Evolutionary conservation across 2,113 vertebrate genomes (phyloP), one percentile per base, ranked within the genome.

Genomic region (Tamias sibiricus): DNA sequence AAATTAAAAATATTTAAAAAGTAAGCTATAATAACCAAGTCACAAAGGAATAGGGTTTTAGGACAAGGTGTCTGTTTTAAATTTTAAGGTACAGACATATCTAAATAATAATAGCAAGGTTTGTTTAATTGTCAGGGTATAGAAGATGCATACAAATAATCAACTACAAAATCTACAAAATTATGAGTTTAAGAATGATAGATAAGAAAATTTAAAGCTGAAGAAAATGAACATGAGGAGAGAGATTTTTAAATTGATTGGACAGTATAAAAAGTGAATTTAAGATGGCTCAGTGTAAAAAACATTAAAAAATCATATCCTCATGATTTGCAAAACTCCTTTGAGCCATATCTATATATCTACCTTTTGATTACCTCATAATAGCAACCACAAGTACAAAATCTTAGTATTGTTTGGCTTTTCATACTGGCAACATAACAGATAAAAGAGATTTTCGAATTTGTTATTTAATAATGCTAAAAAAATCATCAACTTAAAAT

Each of bases 1-100:
- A 57, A 57, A 57, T 57, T 52, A 52, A 52, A 24, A 24, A 20
- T n/a, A 19, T 54, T 54, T 54, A 54, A 82, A 7, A 37, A 72
- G 37, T 86, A 90, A 71, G 0, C 12, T 87, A 7, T 52, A 79
- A 49, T 80, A 69, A 87, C 62, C n/a, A 47, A 83, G 24, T 69
- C 47, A 92, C 1, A 62, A 5, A 12, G n/a, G 32, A 69, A 87
- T 47, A 69, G 1, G 20, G 32, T 74, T 96, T 92, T 84, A 83
- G 62, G 92, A 90, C 26, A 40, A 80, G 5, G 4, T 57, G 44
- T 74, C 88, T 83, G 72, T 69, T 69, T 26, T 84, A n/a, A 69
- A 80, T 81, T 79, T 90, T 83, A 83, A 79, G 35, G 47, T 87
- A 72, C 11, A 96, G 28, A 52, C 37, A 30, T 90, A 30, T 69